phyloP scores from a whole-genome alignment of 2,113 vertebrate species.

The Prietella phreatophila region DNA sequence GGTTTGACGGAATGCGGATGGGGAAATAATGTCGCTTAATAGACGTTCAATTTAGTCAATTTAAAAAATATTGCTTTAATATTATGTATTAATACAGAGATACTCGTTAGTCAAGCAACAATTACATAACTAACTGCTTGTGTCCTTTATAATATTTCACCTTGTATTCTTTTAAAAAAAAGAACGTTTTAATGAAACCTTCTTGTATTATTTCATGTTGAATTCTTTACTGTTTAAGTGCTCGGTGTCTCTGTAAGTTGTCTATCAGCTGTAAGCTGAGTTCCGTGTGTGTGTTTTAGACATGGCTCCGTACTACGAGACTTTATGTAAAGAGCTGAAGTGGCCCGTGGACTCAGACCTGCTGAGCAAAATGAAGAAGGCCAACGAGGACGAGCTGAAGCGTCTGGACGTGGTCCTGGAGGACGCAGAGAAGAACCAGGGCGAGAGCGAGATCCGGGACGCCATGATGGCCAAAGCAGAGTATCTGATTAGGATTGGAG shows the following conservation, averaged over 20 bases:
- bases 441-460: slow-evolving; percentile 95
- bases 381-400: slow-evolving; percentile 91
- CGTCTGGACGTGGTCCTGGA: slow-evolving; percentile 87
- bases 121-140: background rate
- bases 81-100: background rate
- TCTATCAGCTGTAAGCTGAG: background rate
- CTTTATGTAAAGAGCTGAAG: slow-evolving; percentile 90
- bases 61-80: background rate
- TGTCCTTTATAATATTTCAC: too few relatives aligned
- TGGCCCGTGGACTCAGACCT: slow-evolving; percentile 87
- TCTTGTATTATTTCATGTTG: too few relatives aligned
- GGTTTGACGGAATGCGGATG: background rate
- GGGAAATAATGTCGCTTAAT: background rate
- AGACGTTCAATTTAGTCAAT: background rate
- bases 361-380: slow-evolving; percentile 91
- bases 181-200: too few relatives aligned
- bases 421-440: slow-evolving; percentile 91
- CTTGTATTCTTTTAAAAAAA: background rate
- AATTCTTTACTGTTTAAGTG: too few relatives aligned
- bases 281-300: slow-evolving; percentile 67
- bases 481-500: slow-evolving; percentile 92
- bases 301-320: slow-evolving; percentile 94
- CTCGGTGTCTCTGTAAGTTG: background rate
- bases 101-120: background rate
- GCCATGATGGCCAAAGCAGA: slow-evolving; percentile 97